Evolutionary conservation across 1,140 invertebrate genomes (phyloP).

Genomic region (Gryllus bimaculatus): DNA sequence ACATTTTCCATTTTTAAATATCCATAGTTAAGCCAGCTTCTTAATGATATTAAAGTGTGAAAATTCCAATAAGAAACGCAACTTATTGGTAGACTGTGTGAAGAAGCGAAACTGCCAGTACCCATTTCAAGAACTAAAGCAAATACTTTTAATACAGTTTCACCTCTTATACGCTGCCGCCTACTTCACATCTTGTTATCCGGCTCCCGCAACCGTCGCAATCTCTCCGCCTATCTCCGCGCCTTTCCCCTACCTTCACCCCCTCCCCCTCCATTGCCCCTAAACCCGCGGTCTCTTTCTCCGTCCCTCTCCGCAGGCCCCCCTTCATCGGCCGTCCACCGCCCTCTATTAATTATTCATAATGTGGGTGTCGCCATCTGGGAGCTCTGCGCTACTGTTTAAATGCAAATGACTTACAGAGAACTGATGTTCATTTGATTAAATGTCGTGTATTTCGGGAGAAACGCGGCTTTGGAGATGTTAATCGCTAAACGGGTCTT

Average conservation of each 20-base stretch:
- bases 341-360: background rate
- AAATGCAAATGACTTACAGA: background rate
- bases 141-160: too few relatives aligned
- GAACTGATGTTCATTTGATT: background rate
- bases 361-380: background rate
- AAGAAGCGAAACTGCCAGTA: too few relatives aligned
- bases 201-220: too few relatives aligned
- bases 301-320: background rate
- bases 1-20: too few relatives aligned
- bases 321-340: too few relatives aligned
- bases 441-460: background rate
- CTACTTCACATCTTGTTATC: too few relatives aligned
- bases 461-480: background rate
- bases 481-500: background rate
- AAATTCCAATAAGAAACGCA: too few relatives aligned
- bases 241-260: background rate
- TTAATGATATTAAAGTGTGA: too few relatives aligned
- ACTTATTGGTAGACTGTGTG: too few relatives aligned
- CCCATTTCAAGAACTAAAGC: too few relatives aligned
- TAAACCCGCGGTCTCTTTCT: background rate
- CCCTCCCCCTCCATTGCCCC: background rate
- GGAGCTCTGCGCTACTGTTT: background rate
- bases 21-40: too few relatives aligned
- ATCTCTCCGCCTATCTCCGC: background rate
- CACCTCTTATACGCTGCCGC: too few relatives aligned